Evolutionary conservation across 2,888 invertebrate genomes (phyloP), one percentile per base, ranked within the genome.

Genomic region (Selenia dentaria): DNA sequence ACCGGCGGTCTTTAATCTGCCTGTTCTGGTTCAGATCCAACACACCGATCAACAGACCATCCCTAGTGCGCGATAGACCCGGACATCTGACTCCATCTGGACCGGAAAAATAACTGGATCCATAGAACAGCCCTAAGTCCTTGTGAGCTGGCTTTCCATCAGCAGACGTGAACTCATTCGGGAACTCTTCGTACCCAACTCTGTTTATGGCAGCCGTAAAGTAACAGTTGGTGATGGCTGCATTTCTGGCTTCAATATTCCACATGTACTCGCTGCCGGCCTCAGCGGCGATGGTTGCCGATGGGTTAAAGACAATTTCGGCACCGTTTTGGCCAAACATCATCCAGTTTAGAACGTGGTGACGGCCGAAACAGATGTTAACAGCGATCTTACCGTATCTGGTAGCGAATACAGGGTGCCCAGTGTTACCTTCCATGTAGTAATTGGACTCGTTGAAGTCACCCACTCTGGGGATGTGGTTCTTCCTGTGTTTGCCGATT

Each of bases 361-460:
- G 99, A 8, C 99, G 94, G 0, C 98, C 99, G 78, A 98, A 99
- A 83, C 99, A 99, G 62, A 99, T 98, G 74, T 99, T 99, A 3
- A 99, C 93, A 0, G 95, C 99, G 50, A 99, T 96, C 73, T 94
- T 96, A 6, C 97, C 97, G 74, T 94, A 98, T 44, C 94, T 92
- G 0, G 97, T 98, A 69, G 95, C 85, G 67, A 97, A 98, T 5
- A 99, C 99, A 0, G 96, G 97, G 85, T 99, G 99, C 0, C 99
- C 99, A 0, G 98, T 95, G 68, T 96, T 95, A 0, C 99, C 98
- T 84, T 99, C 99, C 93, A 96, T 94, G 82, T 99, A 99, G 78
- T 99, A 99, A 35, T 98, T 98, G 0, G 98, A 98, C 88, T 99
- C 99, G 77, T 99, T 99, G 83, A 99, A 99, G 83, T 99, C 99